A percentile compares a stretch with the other conserved stretches of the same genome.
Conservation (phyloP, 2,113 vertebrate species). For the Pelvicachromis taeniatus region DNA sequence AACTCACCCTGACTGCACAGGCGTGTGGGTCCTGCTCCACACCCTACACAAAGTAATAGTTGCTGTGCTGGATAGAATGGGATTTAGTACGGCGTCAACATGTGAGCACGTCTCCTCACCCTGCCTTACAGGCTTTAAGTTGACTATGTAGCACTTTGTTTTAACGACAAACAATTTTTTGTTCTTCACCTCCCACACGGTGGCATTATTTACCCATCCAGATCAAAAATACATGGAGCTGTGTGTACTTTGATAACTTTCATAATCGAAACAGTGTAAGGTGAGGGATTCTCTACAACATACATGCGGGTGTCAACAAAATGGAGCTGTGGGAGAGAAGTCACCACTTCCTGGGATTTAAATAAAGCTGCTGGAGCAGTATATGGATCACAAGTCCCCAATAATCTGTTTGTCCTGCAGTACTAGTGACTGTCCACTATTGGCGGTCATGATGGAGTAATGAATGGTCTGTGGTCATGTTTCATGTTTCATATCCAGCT, state of each 20-base stretch:
- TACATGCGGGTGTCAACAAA: not conserved
- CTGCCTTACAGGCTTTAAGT: too few species aligned
- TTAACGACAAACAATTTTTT: not conserved
- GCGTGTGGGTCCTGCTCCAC: too few species aligned
- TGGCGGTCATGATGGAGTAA: not conserved
- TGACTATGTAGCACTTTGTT: not conserved
- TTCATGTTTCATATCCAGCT: not conserved
- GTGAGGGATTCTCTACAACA: not conserved
- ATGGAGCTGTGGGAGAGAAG: not conserved
- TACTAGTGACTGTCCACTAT: not conserved
- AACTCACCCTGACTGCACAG: not conserved
- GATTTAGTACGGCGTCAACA: too few species aligned
- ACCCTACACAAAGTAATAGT: too few species aligned
- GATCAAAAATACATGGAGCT: not conserved
- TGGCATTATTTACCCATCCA: not conserved
- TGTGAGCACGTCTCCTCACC: too few species aligned
- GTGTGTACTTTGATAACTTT: not conserved
- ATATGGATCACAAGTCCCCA: not conserved
- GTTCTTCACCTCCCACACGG: not conserved
- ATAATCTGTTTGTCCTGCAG: fast-evolving
- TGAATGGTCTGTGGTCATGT: too few species aligned
- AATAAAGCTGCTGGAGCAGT: not conserved
- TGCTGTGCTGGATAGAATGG: too few species aligned
- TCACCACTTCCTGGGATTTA: not conserved
- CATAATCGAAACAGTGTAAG: not conserved